These are phyloP conservation scores for Prochilodus magdalenae DNA, from an alignment of 2,113 vertebrate genomes.

Conservation along the genomic window DNA sequence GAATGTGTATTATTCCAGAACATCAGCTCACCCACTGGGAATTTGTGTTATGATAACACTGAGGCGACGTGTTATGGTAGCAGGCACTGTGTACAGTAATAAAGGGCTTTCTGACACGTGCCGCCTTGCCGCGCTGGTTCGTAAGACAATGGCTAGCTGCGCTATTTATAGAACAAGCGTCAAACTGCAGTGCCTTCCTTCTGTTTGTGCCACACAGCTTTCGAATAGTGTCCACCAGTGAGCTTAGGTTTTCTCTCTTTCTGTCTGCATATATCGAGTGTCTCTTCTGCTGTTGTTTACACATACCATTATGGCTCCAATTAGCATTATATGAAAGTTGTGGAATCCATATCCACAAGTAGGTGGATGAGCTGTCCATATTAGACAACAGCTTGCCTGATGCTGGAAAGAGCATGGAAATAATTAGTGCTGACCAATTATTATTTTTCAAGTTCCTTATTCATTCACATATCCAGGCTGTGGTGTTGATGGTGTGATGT, in stretches of 20 bases:
- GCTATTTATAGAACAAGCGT: constrained; percentile 41
- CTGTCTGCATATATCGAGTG: not conserved
- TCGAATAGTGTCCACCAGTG: not conserved
- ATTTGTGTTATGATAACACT: constrained; percentile 71
- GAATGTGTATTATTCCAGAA: constrained; percentile 29
- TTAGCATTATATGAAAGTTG: too few species aligned
- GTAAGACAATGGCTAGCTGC: constrained; percentile 7
- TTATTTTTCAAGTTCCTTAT: too few species aligned
- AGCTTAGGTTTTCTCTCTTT: constrained; percentile 13
- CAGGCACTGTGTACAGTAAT: constrained; percentile 47
- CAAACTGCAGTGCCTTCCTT: not conserved
- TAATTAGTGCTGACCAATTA: too few species aligned
- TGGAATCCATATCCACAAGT: too few species aligned
- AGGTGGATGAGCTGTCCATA: too few species aligned
- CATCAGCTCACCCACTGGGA: constrained; percentile 37
- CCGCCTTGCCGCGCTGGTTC: not conserved
- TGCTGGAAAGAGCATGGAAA: too few species aligned
- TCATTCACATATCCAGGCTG: too few species aligned
- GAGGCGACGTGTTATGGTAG: constrained; percentile 35
- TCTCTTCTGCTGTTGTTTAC: not conserved
- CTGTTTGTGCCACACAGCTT: not conserved
- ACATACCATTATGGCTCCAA: too few species aligned
- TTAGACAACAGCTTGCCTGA: too few species aligned
- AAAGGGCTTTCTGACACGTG: constrained; percentile 42
- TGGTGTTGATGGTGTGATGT: too few species aligned